phyloP scores from a whole-genome alignment of 2,888 invertebrate species.

The Ischnura elegans region DNA sequence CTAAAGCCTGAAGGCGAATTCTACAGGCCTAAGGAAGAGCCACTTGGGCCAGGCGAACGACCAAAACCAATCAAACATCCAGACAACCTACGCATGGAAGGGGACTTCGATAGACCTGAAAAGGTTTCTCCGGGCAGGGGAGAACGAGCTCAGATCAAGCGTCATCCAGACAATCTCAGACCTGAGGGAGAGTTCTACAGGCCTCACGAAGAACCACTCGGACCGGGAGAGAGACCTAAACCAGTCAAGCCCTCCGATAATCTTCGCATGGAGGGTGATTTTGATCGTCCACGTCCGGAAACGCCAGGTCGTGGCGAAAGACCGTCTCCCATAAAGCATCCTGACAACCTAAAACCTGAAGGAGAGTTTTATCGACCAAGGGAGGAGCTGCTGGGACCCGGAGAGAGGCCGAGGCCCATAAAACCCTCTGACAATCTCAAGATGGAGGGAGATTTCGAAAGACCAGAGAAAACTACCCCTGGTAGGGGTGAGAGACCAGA shows the following conservation, averaged over 20 bases:
- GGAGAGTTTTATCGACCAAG: constrained; percentile 74
- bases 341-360: constrained; percentile 76
- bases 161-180: constrained; percentile 75
- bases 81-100: constrained; percentile 72
- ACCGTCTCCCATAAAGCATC: constrained; percentile 71
- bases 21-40: constrained; percentile 77
- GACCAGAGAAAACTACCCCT: constrained; percentile 77
- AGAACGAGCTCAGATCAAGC: constrained; percentile 72
- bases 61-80: constrained; percentile 69
- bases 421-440: constrained; percentile 81
- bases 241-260: constrained; percentile 78
- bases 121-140: constrained; percentile 70
- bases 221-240: constrained; percentile 76
- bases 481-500: constrained; percentile 78
- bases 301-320: constrained; percentile 71
- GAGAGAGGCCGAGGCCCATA: constrained; percentile 75
- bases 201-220: constrained; percentile 72
- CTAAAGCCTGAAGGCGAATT: constrained; percentile 82
- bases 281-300: constrained; percentile 73
- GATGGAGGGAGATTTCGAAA: constrained; percentile 81
- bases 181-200: constrained; percentile 77
- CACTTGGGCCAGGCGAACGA: constrained; percentile 75
- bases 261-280: constrained; percentile 79
- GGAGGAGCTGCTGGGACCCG: neutral
- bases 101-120: constrained; percentile 72